A percentile compares a stretch with the other conserved stretches of the same genome.
These are phyloP conservation scores for Rhimphoctona megacephalus DNA, from an alignment of 2,888 invertebrate species.

Conservation along the genomic window DNA sequence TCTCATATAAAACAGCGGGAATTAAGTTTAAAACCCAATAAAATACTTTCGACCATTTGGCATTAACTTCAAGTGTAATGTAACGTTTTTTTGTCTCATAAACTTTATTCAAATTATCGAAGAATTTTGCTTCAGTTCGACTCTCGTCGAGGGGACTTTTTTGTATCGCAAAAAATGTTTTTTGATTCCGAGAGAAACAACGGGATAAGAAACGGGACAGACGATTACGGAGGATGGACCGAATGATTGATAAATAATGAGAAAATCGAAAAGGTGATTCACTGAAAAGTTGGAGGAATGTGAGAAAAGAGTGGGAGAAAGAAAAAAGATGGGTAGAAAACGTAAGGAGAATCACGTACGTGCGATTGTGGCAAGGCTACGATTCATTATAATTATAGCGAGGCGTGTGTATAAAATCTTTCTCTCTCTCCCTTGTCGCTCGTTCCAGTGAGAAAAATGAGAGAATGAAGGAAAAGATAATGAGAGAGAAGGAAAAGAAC, in stretches of 20 bases:
- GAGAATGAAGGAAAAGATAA: slow-evolving; percentile 32
- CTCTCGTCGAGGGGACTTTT: background rate
- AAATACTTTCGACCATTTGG: slow-evolving; percentile 43
- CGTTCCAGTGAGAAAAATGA: background rate
- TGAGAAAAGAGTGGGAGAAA: slow-evolving; percentile 5
- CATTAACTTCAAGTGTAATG: slow-evolving; percentile 14
- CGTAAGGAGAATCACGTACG: slow-evolving; percentile 78
- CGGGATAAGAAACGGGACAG: slow-evolving; percentile 27
- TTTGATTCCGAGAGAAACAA: slow-evolving; percentile 1
- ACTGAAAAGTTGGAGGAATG: slow-evolving; percentile 27
- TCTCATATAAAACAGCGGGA: no score
- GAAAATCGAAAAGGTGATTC: slow-evolving; percentile 30
- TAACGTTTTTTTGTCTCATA: background rate
- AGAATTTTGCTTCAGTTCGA: background rate
- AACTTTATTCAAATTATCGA: background rate
- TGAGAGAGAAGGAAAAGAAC: slow-evolving; percentile 40
- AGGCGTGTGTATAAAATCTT: slow-evolving; percentile 53
- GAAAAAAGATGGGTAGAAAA: slow-evolving; percentile 22
- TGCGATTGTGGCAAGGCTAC: slow-evolving; percentile 75
- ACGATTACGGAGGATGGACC: slow-evolving; percentile 4
- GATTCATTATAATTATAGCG: slow-evolving; percentile 80
- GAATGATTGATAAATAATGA: slow-evolving; percentile 49
- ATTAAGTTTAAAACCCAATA: no score
- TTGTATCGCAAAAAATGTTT: background rate
- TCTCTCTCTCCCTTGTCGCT: slow-evolving; percentile 7